A percentile compares a stretch with the other conserved stretches of the same genome.
Evolutionary conservation across 2,888 invertebrate species (phyloP).

Genomic region (Eilema depressum): DNA sequence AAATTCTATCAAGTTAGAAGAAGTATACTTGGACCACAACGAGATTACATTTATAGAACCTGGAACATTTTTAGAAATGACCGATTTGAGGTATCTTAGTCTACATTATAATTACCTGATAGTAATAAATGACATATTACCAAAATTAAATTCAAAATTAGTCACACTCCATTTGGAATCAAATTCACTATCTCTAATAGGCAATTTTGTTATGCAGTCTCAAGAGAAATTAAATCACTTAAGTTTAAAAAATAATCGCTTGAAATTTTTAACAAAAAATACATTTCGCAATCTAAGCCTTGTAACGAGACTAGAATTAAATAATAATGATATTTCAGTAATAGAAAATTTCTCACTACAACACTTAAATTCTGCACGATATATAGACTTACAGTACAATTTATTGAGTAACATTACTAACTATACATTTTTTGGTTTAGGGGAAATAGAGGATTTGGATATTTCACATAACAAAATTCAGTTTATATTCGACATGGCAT

Average conservation of each 20-base stretch:
- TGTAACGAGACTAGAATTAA: conserved; percentile 92
- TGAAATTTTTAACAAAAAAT: conserved; percentile 90
- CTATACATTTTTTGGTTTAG: conserved; percentile 91
- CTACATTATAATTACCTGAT: conserved; percentile 93
- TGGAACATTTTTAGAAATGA: conserved; percentile 91
- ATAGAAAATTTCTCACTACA: conserved; percentile 94
- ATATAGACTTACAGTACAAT: conserved; percentile 93
- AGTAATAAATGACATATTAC: conserved; percentile 92
- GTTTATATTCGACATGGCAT: conserved; percentile 90
- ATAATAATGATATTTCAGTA: conserved; percentile 92
- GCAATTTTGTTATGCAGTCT: conserved; percentile 91
- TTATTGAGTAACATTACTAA: conserved; percentile 89
- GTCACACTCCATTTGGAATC: conserved; percentile 92
- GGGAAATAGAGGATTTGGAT: conserved; percentile 93
- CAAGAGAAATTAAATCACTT: conserved; percentile 94
- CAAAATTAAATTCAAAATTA: conserved; percentile 89
- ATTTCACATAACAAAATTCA: conserved; percentile 91
- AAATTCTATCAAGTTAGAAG: conserved; percentile 91
- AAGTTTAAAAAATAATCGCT: conserved; percentile 93
- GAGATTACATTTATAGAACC: conserved; percentile 93
- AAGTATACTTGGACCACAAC: conserved; percentile 95
- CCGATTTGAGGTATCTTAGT: conserved; percentile 93
- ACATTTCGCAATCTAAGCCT: conserved; percentile 92
- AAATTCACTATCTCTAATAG: conserved; percentile 91
- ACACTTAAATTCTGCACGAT: conserved; percentile 91